phyloP scores from a whole-genome alignment of 2,113 vertebrate genomes.

The Pristiophorus japonicus region DNA sequence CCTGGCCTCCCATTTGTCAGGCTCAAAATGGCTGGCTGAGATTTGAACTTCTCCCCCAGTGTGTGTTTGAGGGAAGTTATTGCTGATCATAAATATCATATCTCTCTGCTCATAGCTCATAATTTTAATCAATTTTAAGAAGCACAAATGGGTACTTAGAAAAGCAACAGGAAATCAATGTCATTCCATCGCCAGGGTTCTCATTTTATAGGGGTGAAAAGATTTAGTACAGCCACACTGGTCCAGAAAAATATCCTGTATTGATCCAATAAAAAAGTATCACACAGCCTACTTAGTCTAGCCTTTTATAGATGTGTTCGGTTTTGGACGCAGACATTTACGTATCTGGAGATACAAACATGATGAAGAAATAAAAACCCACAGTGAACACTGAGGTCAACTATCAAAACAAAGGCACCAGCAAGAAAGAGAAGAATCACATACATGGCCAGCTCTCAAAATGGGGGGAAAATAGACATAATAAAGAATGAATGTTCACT shows the following conservation, averaged over 20 bases:
- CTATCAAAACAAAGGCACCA: neutral
- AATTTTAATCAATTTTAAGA: slow-evolving; percentile 37
- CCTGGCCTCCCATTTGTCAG: neutral
- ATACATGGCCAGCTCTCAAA: neutral
- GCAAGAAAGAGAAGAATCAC: neutral
- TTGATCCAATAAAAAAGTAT: slow-evolving; percentile 32
- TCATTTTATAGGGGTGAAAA: slow-evolving; percentile 32
- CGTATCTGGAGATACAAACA: neutral
- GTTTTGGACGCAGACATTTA: neutral
- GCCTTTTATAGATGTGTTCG: slow-evolving; percentile 18
- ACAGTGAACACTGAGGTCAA: neutral
- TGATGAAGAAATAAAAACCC: slow-evolving; percentile 32
- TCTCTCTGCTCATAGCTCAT: slow-evolving; percentile 29
- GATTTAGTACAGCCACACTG: slow-evolving; percentile 35
- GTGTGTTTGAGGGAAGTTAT: neutral
- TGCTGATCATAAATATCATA: slow-evolving; percentile 29
- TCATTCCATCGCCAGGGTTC: slow-evolving; percentile 22
- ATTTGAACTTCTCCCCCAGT: neutral
- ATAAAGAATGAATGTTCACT: slow-evolving; percentile 16
- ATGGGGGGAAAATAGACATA: slow-evolving; percentile 21
- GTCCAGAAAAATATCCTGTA: slow-evolving; percentile 29
- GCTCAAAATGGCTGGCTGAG: neutral
- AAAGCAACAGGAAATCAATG: slow-evolving; percentile 36
- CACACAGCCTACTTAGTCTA: neutral
- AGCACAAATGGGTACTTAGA: slow-evolving; percentile 23